These are phyloP conservation scores for Epizoanthus rinbou DNA, from an alignment of 92 coral and sea anemone species.

Conservation along the genomic window DNA sequence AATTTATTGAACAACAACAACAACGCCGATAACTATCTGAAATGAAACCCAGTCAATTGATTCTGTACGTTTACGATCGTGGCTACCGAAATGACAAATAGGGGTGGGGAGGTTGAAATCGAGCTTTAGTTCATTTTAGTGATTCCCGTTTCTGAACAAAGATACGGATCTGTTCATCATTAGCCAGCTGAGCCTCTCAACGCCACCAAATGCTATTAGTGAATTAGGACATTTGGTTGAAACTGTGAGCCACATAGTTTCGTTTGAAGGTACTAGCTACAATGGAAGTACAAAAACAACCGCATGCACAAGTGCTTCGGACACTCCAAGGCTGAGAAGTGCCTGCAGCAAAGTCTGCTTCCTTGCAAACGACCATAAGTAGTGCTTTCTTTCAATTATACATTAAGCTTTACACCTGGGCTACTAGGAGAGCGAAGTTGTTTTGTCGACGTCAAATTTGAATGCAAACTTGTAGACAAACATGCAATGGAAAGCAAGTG, in stretches of 20 bases:
- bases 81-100: background rate
- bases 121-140: background rate
- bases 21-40: background rate
- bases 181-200: conserved; percentile 26
- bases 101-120: conserved; percentile 5
- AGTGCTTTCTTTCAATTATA: conserved; percentile 37
- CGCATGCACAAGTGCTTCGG: background rate
- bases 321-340: background rate
- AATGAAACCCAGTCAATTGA: background rate
- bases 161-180: background rate
- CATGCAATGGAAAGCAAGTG: background rate
- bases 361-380: conserved; percentile 22
- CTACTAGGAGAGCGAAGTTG: conserved; percentile 75
- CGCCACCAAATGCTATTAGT: too few species aligned
- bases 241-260: background rate
- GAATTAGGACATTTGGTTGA: background rate
- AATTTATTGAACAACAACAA: background rate
- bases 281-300: background rate
- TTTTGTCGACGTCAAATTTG: conserved; percentile 58
- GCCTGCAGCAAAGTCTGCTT: conserved; percentile 35
- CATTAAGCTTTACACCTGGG: conserved; percentile 77
- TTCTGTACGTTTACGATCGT: too few species aligned
- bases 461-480: conserved; percentile 62
- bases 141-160: conserved; percentile 8
- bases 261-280: background rate